Percentiles rank a stretch among this genome's conserved stretches.
phyloP scores from a whole-genome alignment of 2,113 vertebrate genomes.

The cattle (Bos taurus) region DNA sequence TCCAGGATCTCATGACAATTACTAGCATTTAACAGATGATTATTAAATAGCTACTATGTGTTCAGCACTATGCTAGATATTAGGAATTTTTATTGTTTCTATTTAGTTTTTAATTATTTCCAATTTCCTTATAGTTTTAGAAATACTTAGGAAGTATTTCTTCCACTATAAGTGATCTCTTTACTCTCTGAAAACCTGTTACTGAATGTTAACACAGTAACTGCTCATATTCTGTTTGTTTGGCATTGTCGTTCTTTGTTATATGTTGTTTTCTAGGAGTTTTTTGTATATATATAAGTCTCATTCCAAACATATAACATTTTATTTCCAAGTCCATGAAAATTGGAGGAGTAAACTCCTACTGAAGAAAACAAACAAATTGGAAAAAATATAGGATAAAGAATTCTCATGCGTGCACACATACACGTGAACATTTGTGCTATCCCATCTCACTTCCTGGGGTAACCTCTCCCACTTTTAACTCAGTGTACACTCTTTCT shows the following conservation, averaged over 20 bases:
- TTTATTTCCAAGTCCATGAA: background rate
- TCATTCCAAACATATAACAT: background rate
- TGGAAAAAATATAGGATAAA: background rate
- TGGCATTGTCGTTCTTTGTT: background rate
- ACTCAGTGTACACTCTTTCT: background rate
- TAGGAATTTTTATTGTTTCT: background rate
- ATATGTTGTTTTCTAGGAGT: background rate
- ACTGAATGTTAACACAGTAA: background rate
- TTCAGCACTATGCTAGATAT: background rate
- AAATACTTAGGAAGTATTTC: background rate
- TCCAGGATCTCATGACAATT: background rate
- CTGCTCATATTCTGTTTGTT: background rate
- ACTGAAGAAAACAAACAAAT: background rate
- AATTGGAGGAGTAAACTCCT: background rate
- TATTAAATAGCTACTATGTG: background rate
- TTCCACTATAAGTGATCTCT: background rate
- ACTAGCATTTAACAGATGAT: background rate
- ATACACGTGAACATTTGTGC: accelerated
- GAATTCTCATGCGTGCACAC: background rate
- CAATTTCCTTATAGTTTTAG: background rate
- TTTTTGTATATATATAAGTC: background rate
- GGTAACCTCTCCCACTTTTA: background rate
- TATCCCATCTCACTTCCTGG: background rate
- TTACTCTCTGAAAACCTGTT: background rate
- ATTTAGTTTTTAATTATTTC: slow-evolving; percentile 8